These are phyloP conservation scores for Otus sunia DNA, from an alignment of 2,113 vertebrate species.

Conservation along the genomic window DNA sequence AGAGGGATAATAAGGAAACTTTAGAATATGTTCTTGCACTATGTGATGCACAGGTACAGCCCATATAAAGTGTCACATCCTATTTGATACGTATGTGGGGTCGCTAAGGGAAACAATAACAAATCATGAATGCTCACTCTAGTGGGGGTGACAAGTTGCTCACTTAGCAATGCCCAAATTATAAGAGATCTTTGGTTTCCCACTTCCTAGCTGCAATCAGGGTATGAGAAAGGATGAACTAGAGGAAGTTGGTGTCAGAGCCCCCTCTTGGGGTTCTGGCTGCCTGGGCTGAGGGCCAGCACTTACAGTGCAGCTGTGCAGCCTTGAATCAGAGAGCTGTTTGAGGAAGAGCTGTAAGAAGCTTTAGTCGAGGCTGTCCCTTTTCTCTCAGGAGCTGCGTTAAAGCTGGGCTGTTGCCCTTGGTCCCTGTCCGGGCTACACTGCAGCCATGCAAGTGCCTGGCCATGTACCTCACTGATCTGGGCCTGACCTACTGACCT, in stretches of 20 bases:
- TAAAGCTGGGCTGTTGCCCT: not conserved
- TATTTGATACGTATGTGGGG: not conserved
- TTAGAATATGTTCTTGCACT: not conserved
- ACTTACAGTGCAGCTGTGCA: not conserved
- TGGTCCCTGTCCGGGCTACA: not conserved
- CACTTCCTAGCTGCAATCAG: not conserved
- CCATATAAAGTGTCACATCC: not conserved
- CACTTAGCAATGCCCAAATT: not conserved
- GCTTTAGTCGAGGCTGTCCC: not conserved
- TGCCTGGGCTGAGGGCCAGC: not conserved
- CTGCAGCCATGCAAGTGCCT: rapidly evolving
- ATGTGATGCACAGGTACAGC: not conserved
- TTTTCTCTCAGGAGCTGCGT: not conserved
- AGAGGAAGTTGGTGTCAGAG: not conserved
- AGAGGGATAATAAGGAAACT: not conserved
- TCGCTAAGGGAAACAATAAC: not conserved
- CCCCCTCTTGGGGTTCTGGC: not conserved
- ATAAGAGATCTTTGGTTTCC: not conserved
- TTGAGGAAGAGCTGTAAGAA: not conserved
- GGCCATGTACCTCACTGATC: rapidly evolving
- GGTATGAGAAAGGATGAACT: not conserved
- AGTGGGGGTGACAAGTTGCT: not conserved
- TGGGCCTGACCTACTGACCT: rapidly evolving
- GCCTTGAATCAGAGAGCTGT: not conserved
- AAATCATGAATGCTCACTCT: not conserved